phyloP scores from a whole-genome alignment of 2,888 invertebrate genomes.

The Drosophila melanosoma region DNA sequence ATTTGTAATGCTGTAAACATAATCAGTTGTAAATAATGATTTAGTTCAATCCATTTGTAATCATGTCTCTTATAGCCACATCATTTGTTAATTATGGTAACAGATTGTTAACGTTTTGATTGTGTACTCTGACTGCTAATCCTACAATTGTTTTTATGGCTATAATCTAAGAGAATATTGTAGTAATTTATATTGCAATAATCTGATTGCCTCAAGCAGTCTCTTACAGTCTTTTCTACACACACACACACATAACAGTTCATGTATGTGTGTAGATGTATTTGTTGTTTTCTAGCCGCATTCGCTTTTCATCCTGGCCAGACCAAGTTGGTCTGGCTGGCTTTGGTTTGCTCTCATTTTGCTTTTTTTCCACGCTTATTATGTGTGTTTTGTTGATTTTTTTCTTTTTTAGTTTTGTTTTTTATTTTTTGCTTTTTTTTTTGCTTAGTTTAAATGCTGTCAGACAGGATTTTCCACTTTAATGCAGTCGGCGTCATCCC shows the following conservation, averaged over 20 bases:
- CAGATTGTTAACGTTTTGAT: not conserved
- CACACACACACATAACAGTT: conserved; percentile 5
- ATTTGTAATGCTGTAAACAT: not conserved
- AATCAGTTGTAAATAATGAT: not conserved
- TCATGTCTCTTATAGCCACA: not conserved
- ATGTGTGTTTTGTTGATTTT: conserved; percentile 62
- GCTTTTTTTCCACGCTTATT: conserved; percentile 71
- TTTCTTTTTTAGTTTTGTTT: conserved; percentile 44
- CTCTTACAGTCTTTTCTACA: not conserved
- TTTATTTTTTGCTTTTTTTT: conserved; percentile 36
- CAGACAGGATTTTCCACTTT: conserved; percentile 83
- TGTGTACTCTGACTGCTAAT: not conserved
- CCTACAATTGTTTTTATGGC: not conserved
- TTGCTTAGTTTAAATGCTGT: conserved; percentile 74
- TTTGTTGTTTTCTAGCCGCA: conserved; percentile 38
- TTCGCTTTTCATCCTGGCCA: conserved; percentile 67
- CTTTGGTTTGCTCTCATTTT: conserved; percentile 73
- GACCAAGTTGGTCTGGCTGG: conserved; percentile 28
- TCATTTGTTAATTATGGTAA: not conserved
- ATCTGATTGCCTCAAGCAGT: not conserved
- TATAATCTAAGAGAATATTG: not conserved
- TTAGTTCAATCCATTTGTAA: not conserved
- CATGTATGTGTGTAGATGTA: not conserved
- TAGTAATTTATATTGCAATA: not conserved
- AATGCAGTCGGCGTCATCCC: conserved; percentile 56